These are phyloP conservation scores for Candoia aspera DNA, from an alignment of 2,113 vertebrate genomes.

Conservation along the genomic window DNA sequence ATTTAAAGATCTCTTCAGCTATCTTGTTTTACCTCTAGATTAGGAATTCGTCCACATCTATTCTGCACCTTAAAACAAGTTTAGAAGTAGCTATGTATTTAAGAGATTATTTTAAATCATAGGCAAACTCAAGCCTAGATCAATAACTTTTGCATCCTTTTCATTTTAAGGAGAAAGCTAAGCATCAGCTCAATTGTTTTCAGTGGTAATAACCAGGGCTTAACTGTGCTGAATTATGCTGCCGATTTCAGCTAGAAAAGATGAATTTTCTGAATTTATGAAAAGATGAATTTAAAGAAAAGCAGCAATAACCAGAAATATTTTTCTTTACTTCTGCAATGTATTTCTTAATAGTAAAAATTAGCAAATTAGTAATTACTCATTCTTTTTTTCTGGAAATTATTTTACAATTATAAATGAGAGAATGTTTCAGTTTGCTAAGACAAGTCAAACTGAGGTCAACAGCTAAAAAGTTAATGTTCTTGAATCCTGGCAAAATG, in stretches of 20 bases:
- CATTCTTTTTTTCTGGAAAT: not conserved
- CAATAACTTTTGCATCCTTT: not conserved
- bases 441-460: not conserved
- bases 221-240: not conserved
- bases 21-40: not conserved
- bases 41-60: not conserved
- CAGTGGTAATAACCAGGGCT: not conserved
- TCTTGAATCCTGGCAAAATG: not conserved
- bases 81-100: not conserved
- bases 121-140: not conserved
- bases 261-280: not conserved
- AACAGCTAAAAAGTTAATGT: not conserved
- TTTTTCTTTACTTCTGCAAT: not conserved
- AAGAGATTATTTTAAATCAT: not conserved
- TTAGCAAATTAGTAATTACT: not conserved
- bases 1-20: not conserved
- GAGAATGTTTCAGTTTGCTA: not conserved
- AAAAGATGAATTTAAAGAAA: not conserved
- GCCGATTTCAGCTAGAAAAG: not conserved
- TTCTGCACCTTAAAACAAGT: not conserved
- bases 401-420: not conserved
- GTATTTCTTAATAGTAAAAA: not conserved
- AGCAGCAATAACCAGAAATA: not conserved
- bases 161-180: not conserved
- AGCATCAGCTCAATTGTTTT: not conserved